Percentiles rank a stretch among this genome's conserved stretches.
Conservation (phyloP, 2,888 invertebrate species). For the Cotesia congregata region DNA sequence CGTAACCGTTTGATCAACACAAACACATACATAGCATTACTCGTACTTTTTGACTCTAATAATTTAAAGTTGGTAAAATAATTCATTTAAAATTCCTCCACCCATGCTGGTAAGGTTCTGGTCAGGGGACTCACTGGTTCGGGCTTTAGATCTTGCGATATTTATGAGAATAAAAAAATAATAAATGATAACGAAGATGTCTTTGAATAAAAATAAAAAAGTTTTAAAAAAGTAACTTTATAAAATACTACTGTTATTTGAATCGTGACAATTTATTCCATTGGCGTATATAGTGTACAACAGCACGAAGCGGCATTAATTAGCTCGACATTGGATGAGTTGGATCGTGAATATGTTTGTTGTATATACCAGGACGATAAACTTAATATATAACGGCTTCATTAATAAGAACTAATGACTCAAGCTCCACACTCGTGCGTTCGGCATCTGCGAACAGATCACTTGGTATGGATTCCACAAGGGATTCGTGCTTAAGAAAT, state of each 20-base stretch:
- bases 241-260: conserved; percentile 31
- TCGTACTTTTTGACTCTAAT: background rate
- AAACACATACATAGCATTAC: background rate
- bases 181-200: background rate
- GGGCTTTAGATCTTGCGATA: background rate
- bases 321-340: conserved; percentile 38
- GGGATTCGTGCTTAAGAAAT: conserved; percentile 28
- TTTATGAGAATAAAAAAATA: background rate
- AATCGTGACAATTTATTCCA: conserved; percentile 39
- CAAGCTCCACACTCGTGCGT: conserved; percentile 33
- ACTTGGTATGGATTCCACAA: conserved; percentile 36
- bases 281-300: conserved; percentile 22
- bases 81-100: background rate
- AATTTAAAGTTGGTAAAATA: background rate
- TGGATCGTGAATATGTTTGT: conserved; percentile 47
- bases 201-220: background rate
- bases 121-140: too few species aligned
- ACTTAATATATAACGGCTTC: conserved; percentile 54
- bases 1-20: conserved; percentile 1
- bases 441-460: conserved; percentile 30
- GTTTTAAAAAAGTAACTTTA: background rate
- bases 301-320: conserved; percentile 44
- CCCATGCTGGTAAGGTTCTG: background rate
- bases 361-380: conserved; percentile 53
- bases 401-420: conserved; percentile 61